Base-by-base conservation (phyloP, 2,113 vertebrate species). In the Atlantisia rogersi region DNA sequence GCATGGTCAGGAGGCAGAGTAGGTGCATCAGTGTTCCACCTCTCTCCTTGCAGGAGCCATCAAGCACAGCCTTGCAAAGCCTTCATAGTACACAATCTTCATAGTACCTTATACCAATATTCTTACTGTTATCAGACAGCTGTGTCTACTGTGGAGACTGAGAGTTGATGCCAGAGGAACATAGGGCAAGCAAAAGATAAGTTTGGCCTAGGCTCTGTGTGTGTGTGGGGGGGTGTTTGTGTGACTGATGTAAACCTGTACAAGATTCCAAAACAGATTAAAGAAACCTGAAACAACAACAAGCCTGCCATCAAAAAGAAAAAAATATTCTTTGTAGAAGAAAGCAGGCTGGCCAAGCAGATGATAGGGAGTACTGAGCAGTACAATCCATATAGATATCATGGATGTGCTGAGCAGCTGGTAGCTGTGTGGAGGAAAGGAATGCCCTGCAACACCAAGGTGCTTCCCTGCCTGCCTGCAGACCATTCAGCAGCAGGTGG, bases 341-440 rank as follows among this genome's bases (percentile, higher is more conserved):
- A 32, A 59, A 91, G 62, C 74, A 48, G 11, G 19, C 8, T 63
- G 9, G 12, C 35, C 1, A 16, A 65, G 14, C 21, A 77, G 44
- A 58, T 13, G 18, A 10, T 1, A 10, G 42, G 58, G 42, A 26
- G 8, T 24, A 14, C 60, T 64, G 79, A 70, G 52, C 32, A 11
- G 29, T 5, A 17, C 32, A 60, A 17, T 59, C 40, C 8, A 1
- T 9, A 12, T 0, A 1, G 64, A 22, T 55, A 40, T 21, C 17
- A 6, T 1, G 71, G 37, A 9, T 21, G 46, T 76, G 53, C n/a
- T 46, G 68, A 86, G 59, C 32, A 76, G 70, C 37, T 74, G 63
- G 14, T 15, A 29, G 21, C 55, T 70, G n/a, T 10, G 0, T 3
- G 26, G 26, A 46, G 56, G 60, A n/a, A 39, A 35, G 56, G 56